Conservation (phyloP, 2,113 vertebrate genomes). For the Chlorodrepanis virens region DNA sequence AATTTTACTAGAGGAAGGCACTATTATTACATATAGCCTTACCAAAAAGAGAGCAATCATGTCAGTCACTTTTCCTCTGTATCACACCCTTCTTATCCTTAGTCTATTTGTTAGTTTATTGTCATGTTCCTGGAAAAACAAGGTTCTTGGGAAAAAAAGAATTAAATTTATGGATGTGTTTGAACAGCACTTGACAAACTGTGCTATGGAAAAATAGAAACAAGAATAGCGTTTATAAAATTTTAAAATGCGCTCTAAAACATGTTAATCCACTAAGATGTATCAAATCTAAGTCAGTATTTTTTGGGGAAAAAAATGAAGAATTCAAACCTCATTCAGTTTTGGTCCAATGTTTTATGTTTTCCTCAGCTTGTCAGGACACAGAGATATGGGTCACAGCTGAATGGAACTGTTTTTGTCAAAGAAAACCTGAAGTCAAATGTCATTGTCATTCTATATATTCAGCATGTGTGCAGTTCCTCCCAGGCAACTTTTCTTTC, state of each 20-base stretch:
- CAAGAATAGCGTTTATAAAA: not conserved
- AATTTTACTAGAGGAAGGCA: not conserved
- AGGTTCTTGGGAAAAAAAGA: not conserved
- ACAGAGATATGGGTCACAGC: conserved; percentile 27
- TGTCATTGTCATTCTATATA: conserved; percentile 20
- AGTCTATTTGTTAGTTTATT: not conserved
- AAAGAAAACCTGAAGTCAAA: conserved; percentile 42
- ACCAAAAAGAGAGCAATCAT: not conserved
- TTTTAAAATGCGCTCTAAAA: not conserved
- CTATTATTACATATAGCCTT: not conserved
- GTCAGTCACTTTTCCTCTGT: not conserved
- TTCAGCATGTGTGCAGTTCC: not conserved
- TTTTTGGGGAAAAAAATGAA: not conserved
- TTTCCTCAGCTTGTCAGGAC: conserved; percentile 37
- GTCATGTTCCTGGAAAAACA: not conserved
- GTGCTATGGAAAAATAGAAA: not conserved
- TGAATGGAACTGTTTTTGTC: not conserved
- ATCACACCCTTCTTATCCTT: not conserved
- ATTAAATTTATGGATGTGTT: not conserved
- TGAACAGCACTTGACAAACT: not conserved
- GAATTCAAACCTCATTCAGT: not conserved
- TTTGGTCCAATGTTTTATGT: not conserved
- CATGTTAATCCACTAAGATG: not conserved
- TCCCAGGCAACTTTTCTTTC: not conserved
- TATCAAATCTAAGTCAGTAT: not conserved